phyloP scores from a whole-genome alignment of 2,113 vertebrate genomes.

The Gopherus flavomarginatus region DNA sequence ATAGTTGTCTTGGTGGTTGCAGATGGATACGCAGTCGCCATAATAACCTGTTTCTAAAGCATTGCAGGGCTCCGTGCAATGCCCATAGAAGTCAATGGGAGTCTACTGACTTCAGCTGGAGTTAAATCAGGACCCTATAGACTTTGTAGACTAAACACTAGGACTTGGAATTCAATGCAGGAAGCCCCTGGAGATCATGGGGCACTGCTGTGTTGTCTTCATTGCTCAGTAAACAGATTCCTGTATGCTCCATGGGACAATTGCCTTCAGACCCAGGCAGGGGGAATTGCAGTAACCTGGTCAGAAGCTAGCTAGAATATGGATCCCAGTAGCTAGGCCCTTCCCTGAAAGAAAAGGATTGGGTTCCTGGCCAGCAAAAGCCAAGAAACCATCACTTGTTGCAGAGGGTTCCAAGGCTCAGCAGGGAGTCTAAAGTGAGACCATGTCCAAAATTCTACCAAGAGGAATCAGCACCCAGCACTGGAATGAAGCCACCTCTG shows the following conservation, averaged over 20 bases:
- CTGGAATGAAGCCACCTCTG: not conserved
- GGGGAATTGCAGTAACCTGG: not conserved
- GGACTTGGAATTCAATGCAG: not conserved
- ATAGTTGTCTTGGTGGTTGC: not conserved
- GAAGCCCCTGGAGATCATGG: not conserved
- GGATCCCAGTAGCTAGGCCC: not conserved
- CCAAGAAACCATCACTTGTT: not conserved
- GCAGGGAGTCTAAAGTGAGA: not conserved
- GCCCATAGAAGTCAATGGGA: not conserved
- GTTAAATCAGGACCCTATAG: not conserved
- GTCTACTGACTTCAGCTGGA: not conserved
- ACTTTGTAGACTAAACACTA: not conserved
- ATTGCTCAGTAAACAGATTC: not conserved
- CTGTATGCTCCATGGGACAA: not conserved
- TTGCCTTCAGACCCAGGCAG: not conserved
- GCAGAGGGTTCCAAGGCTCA: not conserved
- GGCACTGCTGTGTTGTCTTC: not conserved
- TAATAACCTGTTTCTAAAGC: rapidly evolving
- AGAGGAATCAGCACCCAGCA: not conserved
- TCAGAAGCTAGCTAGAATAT: not conserved
- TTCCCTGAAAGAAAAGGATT: not conserved
- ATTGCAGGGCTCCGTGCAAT: not conserved
- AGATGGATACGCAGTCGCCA: not conserved
- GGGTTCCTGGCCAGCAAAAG: not conserved
- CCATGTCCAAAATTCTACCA: not conserved